Percentiles rank a stretch among this genome's conserved stretches.
Evolutionary conservation across 64 coral and sea anemone species (phyloP).

Genomic region (Porites australiensis): DNA sequence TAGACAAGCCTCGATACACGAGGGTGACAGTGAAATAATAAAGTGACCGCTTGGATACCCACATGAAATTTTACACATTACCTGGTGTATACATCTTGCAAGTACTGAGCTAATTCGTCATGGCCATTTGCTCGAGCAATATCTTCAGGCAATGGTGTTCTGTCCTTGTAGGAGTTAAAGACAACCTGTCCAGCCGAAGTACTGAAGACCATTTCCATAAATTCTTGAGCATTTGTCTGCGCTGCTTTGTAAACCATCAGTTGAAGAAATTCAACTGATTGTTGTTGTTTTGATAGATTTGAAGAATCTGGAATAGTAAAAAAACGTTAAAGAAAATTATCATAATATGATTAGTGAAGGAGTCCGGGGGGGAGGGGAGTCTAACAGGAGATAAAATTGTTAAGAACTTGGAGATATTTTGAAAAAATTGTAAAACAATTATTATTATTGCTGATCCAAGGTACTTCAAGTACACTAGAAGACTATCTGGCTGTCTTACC

Average conservation of each 20-base stretch:
- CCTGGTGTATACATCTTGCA: slow-evolving; percentile 27
- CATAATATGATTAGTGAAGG: too few relatives aligned
- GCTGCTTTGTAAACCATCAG: slow-evolving; percentile 28
- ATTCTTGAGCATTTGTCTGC: slow-evolving; percentile 3
- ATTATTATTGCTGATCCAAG: too few relatives aligned
- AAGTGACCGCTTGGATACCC: too few relatives aligned
- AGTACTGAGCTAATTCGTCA: neutral
- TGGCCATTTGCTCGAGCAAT: slow-evolving; percentile 37
- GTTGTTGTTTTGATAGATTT: neutral
- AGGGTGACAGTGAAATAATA: too few relatives aligned
- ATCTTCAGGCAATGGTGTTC: slow-evolving; percentile 32
- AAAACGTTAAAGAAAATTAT: too few relatives aligned
- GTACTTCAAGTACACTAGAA: too few relatives aligned
- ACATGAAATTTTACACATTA: neutral
- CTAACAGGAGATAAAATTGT: too few relatives aligned
- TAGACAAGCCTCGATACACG: too few relatives aligned
- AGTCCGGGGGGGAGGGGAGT: too few relatives aligned
- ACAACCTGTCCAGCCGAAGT: slow-evolving; percentile 9
- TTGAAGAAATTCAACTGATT: slow-evolving; percentile 16
- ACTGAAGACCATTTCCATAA: slow-evolving; percentile 24
- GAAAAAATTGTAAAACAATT: too few relatives aligned
- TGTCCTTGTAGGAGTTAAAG: slow-evolving; percentile 15
- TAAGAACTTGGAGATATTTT: too few relatives aligned
- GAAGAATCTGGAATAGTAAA: neutral
- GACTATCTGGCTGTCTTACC: too few relatives aligned